Evolutionary conservation across 2,113 vertebrate species (phyloP).

Genomic region (Acanthochromis polyacanthus): DNA sequence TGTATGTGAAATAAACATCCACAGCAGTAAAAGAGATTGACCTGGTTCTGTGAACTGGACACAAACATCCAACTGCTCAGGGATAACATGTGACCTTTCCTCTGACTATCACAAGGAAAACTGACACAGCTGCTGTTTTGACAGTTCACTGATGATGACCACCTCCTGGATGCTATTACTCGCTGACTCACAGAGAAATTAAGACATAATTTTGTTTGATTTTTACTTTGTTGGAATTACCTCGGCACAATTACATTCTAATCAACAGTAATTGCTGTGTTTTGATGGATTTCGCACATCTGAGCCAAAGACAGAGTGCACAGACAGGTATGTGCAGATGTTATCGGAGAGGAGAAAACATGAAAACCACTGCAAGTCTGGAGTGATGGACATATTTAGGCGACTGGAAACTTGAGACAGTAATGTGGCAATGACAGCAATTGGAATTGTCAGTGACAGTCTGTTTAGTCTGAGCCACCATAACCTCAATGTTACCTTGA

Average conservation of each 20-base stretch:
- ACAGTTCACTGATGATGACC: conserved; percentile 24
- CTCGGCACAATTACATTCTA: conserved; percentile 25
- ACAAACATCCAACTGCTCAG: neutral
- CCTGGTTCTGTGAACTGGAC: neutral
- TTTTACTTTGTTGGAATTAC: conserved; percentile 23
- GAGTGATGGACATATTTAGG: neutral
- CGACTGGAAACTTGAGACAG: neutral
- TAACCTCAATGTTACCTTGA: neutral
- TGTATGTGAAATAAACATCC: no score
- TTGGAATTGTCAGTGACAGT: no score
- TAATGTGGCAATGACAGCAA: no score
- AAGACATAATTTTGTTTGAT: conserved; percentile 3
- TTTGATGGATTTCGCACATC: neutral
- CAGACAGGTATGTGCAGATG: neutral
- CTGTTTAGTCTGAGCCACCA: neutral
- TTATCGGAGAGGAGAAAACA: neutral
- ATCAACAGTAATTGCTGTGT: conserved; percentile 36
- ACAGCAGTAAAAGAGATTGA: neutral
- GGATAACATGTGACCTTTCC: neutral
- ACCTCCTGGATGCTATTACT: conserved; percentile 10
- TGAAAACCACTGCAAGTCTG: no score
- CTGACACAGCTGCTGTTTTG: conserved; percentile 60
- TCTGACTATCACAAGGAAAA: neutral
- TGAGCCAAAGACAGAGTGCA: neutral
- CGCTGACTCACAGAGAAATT: conserved; percentile 28